Evolutionary conservation across 2,113 vertebrate species (phyloP).

Genomic region (Sporophila hypoxantha): DNA sequence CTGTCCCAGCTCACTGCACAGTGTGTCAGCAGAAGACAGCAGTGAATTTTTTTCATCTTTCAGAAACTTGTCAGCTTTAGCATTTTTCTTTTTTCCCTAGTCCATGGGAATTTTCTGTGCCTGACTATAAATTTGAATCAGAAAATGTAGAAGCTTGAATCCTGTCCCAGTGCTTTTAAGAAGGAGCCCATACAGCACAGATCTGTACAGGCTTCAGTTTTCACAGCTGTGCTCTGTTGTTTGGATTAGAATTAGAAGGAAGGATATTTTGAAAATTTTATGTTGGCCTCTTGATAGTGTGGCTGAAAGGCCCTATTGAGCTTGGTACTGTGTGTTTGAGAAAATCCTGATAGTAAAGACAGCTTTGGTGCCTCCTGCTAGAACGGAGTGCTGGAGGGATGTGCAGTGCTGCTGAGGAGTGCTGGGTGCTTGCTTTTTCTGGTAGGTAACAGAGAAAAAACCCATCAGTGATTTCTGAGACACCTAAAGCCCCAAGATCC

Average conservation of each 20-base stretch:
- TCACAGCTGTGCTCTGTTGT: conserved; percentile 53
- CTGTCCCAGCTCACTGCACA: neutral
- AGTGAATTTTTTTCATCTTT: neutral
- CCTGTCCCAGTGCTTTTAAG: neutral
- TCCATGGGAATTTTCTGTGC: neutral
- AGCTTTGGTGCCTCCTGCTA: neutral
- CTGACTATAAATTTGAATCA: neutral
- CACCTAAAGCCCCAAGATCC: rapidly evolving
- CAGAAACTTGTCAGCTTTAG: neutral
- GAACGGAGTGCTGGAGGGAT: neutral
- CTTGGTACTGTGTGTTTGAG: neutral
- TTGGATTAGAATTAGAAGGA: conserved; percentile 46
- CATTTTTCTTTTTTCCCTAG: neutral
- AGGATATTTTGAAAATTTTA: conserved; percentile 29
- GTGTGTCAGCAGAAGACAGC: neutral
- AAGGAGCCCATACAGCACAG: neutral
- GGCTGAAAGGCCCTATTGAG: conserved; percentile 24
- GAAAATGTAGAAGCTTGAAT: neutral
- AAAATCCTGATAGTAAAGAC: neutral
- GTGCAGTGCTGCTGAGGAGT: neutral
- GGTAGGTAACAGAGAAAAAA: neutral
- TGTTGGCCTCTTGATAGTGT: neutral
- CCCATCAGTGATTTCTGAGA: neutral
- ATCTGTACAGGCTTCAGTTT: conserved; percentile 20
- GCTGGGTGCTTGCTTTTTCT: neutral